phyloP scores from a whole-genome alignment of 2,113 vertebrate species.

The Epinephelus lanceolatus region DNA sequence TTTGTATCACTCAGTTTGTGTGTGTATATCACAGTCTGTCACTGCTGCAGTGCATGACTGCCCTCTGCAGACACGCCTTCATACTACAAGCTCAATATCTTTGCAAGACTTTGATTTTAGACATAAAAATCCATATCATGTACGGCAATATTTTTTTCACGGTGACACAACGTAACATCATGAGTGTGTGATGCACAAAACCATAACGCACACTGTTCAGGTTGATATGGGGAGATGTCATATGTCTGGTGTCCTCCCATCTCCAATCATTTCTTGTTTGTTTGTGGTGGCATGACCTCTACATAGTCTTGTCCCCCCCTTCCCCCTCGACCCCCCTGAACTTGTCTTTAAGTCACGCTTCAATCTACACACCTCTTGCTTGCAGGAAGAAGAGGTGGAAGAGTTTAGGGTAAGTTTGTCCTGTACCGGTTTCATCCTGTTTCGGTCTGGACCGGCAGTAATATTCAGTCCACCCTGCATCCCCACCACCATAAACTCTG shows the following conservation, averaged over 20 bases:
- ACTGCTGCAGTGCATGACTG: slow-evolving; percentile 73
- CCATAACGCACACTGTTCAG: slow-evolving; percentile 22
- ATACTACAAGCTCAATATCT: slow-evolving; percentile 45
- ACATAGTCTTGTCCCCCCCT: slow-evolving; percentile 72
- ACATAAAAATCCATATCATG: not conserved
- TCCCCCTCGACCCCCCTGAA: slow-evolving; percentile 82
- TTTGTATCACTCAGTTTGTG: slow-evolving; percentile 52
- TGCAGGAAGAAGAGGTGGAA: slow-evolving; percentile 99
- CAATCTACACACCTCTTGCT: slow-evolving; percentile 97
- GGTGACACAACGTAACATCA: not conserved
- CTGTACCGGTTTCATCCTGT: slow-evolving; percentile 65
- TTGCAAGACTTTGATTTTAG: not conserved
- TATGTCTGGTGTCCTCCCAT: slow-evolving; percentile 69
- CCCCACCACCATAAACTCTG: slow-evolving; percentile 57
- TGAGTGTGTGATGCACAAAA: slow-evolving; percentile 3
- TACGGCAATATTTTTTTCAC: not conserved
- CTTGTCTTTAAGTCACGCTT: slow-evolving; percentile 91
- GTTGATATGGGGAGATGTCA: slow-evolving; percentile 70
- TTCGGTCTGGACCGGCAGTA: slow-evolving; percentile 48
- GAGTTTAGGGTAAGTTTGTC: slow-evolving; percentile 98
- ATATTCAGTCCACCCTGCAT: slow-evolving; percentile 51
- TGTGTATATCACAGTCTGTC: slow-evolving; percentile 54
- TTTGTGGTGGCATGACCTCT: slow-evolving; percentile 74
- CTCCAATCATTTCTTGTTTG: slow-evolving; percentile 68
- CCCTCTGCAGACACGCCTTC: slow-evolving; percentile 66